Evolutionary conservation across 2,113 vertebrate genomes (phyloP), one percentile per base, ranked within the genome.

Genomic region (Indicator indicator): DNA sequence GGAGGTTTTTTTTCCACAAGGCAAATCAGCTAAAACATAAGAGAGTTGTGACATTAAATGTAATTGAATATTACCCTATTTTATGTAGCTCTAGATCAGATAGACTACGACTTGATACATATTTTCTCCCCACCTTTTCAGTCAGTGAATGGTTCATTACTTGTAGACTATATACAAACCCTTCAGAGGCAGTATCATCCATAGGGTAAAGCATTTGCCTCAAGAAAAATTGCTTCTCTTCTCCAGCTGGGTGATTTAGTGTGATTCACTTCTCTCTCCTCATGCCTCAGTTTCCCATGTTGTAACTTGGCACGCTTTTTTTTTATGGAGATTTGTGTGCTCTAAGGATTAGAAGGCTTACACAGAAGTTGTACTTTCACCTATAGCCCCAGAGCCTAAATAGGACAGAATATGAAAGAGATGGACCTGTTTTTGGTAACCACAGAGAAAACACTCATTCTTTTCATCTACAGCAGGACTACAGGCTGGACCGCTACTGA

Each of bases 21-120:
- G 84, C 91, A 97, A 98, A 97, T 96, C 95, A 97, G 88, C 87
- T 96, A 97, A 98, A 98, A 67, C n/a, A 97, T 97, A 95, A 89
- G 97, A 96, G 98, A 97, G 88, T 84, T 92, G 86, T 96, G 89
- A 96, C 90, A 88, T 96, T 96, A 95, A 95, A 93, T 89, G 93
- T 95, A 95, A 91, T 42, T 97, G 95, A 96, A 96, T 82, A 76
- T 84, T 96, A 88, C 84, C 65, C 74, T 89, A 54, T 97, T 97
- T 96, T 97, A 89, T 96, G 84, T 83, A 79, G 82, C 65, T 95
- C 65, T 95, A 96, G 90, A 89, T 97, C 96, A 97, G 32, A 94
- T 80, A 89, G 73, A 89, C 73, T 95, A 86, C 97, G 95, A 97
- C 90, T 90, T 93, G 92, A 91, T 24, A 89, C 12, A 84, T 69